These are phyloP conservation scores for Leucosticte australis DNA, from an alignment of 2,113 vertebrate genomes.

Conservation along the genomic window DNA sequence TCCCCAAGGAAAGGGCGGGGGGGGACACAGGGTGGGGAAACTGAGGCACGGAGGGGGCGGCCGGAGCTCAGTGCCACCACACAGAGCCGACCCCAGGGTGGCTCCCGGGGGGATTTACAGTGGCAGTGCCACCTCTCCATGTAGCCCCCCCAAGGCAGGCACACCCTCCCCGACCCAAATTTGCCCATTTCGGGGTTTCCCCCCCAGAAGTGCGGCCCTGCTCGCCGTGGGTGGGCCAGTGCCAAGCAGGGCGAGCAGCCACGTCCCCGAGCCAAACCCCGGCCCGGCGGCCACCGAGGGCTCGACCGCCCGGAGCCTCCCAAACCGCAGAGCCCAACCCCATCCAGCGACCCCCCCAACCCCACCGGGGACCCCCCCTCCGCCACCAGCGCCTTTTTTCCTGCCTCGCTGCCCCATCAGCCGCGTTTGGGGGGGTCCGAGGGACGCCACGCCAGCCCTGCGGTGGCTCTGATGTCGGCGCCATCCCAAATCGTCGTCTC, in stretches of 20 bases:
- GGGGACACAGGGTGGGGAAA: neutral
- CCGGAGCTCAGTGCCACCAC: neutral
- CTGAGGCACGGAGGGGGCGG: neutral
- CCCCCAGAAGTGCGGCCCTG: neutral
- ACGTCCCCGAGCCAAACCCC: neutral
- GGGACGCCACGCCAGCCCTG: slow-evolving; percentile 78
- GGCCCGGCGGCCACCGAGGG: neutral
- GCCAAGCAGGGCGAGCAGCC: neutral
- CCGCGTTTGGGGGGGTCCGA: neutral
- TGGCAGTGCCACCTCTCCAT: neutral
- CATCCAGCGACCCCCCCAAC: neutral
- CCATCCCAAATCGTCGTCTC: slow-evolving; percentile 65
- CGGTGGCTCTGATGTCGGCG: slow-evolving; percentile 91
- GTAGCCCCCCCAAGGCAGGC: neutral
- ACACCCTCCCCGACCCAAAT: accelerated
- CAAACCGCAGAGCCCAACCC: neutral
- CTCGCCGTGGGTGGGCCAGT: slow-evolving; percentile 1
- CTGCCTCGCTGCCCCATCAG: neutral
- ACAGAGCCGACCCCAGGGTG: neutral
- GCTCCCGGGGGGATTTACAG: neutral
- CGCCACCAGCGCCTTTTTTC: neutral
- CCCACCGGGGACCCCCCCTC: neutral
- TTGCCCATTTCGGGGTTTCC: neutral
- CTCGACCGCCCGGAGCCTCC: slow-evolving; percentile 25
- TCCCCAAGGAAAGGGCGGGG: neutral